Base-by-base conservation (phyloP, 2,888 invertebrate species). In the Ornithoptera priamus region DNA sequence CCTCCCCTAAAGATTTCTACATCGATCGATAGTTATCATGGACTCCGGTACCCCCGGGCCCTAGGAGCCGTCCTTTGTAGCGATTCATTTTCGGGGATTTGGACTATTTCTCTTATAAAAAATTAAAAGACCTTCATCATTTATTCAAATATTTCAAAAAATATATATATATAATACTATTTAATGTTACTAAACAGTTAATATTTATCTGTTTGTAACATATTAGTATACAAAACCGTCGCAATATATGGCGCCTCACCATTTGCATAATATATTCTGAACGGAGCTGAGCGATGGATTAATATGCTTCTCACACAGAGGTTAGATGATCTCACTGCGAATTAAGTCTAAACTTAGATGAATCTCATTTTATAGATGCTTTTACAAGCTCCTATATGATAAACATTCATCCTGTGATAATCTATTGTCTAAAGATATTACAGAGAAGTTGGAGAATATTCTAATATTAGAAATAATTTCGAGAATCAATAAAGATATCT, bases 221-320 rank as follows among this genome's bases (percentile, higher is more conserved):
- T 61, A 30, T 20, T 56, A 46, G 20, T 46, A 64, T 60, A 61
- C 61, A 50, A 62, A 46, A 18, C 60, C 15, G 15, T 36, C n/a
- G 57, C 63, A 63, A 62, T 68, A 5, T 53, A 74, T 64, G 72
- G 73, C 70, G 58, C 69, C 53, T 70, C 67, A 65, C 68, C 50
- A 79, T 82, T 81, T 77, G 75, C 79, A 82, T 83, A 81, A 78
- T 78, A 72, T 72, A 74, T 74, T 77, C 75, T 76, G 65, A 75
- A 74, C 78, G 78, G 80, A 79, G 80, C 73, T 82, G 78, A 78
- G 70, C 74, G 74, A 70, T 75, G 74, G 71, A 74, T 83, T 77
- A 75, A 46, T 77, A 83, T 82, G 79, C 83, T 39, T 63, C 62
- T 70, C 76, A 74, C 65, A 75, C 67, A 67, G 60, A 68, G 24